Conservation (phyloP, 2,888 invertebrate genomes). For the Drosophila subquinaria region DNA sequence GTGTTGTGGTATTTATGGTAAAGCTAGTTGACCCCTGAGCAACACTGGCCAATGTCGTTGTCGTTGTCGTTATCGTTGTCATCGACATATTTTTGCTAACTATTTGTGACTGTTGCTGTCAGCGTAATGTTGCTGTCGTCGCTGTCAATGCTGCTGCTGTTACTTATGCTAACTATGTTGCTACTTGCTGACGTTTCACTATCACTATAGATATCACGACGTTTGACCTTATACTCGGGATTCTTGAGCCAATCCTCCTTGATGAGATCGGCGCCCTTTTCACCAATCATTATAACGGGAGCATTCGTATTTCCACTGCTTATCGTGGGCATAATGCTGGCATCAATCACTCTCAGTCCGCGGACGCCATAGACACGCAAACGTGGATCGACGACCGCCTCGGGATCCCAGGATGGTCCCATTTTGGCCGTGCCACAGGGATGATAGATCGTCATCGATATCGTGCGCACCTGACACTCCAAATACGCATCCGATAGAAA, state of each 20-base stretch:
- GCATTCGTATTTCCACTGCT: constrained; percentile 94
- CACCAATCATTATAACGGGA: constrained; percentile 96
- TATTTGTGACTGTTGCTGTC: constrained; percentile 36
- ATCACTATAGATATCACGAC: constrained; percentile 45
- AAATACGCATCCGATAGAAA: constrained; percentile 93
- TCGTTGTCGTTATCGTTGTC: background rate
- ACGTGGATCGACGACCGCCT: constrained; percentile 93
- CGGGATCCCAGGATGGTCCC: constrained; percentile 92
- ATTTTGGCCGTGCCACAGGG: constrained; percentile 95
- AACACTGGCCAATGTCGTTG: constrained; percentile 26
- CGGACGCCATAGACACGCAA: constrained; percentile 91
- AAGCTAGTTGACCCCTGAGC: constrained; percentile 74
- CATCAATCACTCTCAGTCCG: constrained; percentile 86
- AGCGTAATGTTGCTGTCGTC: constrained; percentile 27
- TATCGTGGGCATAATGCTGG: constrained; percentile 60
- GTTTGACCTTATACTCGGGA: constrained; percentile 82
- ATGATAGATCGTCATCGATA: constrained; percentile 96
- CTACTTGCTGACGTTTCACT: constrained; percentile 55
- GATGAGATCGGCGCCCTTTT: constrained; percentile 94
- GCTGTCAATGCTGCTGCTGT: constrained; percentile 9
- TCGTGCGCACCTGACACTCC: constrained; percentile 94
- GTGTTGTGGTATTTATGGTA: constrained; percentile 31
- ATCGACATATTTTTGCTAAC: constrained; percentile 31
- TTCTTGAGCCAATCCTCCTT: constrained; percentile 92
- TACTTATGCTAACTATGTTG: constrained; percentile 9